Evolutionary conservation across 2,888 invertebrate species (phyloP).

Genomic region (Gasteruption jaculator): DNA sequence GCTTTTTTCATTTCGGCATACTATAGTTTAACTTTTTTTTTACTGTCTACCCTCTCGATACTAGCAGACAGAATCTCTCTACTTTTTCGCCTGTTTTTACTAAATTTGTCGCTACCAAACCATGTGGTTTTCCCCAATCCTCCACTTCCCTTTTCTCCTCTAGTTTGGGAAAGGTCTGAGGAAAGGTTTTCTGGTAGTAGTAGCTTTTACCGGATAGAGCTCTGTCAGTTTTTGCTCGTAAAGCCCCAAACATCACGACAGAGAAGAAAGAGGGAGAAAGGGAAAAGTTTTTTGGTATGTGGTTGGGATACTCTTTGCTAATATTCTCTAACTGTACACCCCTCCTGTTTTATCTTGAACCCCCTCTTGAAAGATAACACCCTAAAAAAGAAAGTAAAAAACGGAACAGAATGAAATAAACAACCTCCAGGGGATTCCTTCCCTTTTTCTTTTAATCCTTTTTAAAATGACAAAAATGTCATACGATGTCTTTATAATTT

Average conservation of each 20-base stretch:
- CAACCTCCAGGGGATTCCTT: too few species aligned
- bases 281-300: background rate
- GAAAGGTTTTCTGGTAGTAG: background rate
- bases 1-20: slow-evolving; percentile 17
- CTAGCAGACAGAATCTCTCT: slow-evolving; percentile 23
- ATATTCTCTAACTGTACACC: too few species aligned
- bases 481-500: too few species aligned
- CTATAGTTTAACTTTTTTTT: slow-evolving; percentile 16
- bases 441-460: too few species aligned
- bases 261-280: slow-evolving; percentile 4
- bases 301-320: slow-evolving; percentile 9
- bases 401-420: too few species aligned
- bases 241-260: slow-evolving; percentile 9
- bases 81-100: slow-evolving; percentile 15
- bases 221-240: slow-evolving; percentile 20
- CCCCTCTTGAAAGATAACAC: too few species aligned
- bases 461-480: too few species aligned
- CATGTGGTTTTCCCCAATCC: slow-evolving; percentile 21
- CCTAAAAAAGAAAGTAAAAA: too few species aligned
- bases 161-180: too few species aligned
- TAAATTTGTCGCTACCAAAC: slow-evolving; percentile 7
- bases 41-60: slow-evolving; percentile 12
- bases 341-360: background rate
- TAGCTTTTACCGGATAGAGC: slow-evolving; percentile 12
- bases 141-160: slow-evolving; percentile 13